Conservation (phyloP, 2,888 invertebrate genomes). For the Balanococcus diminutus region DNA sequence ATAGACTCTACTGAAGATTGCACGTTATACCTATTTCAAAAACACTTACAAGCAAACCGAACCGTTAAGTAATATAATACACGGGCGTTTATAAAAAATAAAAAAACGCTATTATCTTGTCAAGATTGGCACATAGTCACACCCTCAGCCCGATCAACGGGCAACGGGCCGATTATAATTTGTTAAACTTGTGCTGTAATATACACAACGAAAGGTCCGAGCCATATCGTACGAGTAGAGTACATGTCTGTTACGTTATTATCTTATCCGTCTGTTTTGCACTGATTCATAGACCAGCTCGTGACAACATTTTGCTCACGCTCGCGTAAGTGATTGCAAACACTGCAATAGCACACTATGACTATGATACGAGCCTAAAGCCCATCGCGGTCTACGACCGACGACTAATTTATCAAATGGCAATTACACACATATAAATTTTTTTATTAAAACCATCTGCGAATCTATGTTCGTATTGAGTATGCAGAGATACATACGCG, state of each 20-base stretch:
- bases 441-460: constrained; percentile 33
- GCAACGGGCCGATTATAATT: constrained; percentile 16
- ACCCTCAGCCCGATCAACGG: no score
- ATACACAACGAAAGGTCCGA: background rate
- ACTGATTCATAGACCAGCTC: constrained; percentile 43
- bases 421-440: background rate
- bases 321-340: constrained; percentile 31
- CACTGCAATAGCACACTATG: background rate
- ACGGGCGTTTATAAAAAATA: constrained; percentile 8
- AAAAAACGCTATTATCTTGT: constrained; percentile 37
- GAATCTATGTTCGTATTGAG: background rate
- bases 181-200: background rate
- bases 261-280: constrained; percentile 25
- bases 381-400: constrained; percentile 4
- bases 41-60: background rate
- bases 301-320: constrained; percentile 42
- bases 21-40: background rate
- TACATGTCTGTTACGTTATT: constrained; percentile 11
- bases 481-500: background rate
- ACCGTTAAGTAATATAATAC: constrained; percentile 5
- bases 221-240: constrained; percentile 36
- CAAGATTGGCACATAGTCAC: constrained; percentile 38
- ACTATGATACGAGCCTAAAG: constrained; percentile 25
- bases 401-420: constrained; percentile 39
- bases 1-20: background rate